Evolutionary conservation across 2,888 invertebrate genomes (phyloP).

Genomic region (Cataglyphis cursor): DNA sequence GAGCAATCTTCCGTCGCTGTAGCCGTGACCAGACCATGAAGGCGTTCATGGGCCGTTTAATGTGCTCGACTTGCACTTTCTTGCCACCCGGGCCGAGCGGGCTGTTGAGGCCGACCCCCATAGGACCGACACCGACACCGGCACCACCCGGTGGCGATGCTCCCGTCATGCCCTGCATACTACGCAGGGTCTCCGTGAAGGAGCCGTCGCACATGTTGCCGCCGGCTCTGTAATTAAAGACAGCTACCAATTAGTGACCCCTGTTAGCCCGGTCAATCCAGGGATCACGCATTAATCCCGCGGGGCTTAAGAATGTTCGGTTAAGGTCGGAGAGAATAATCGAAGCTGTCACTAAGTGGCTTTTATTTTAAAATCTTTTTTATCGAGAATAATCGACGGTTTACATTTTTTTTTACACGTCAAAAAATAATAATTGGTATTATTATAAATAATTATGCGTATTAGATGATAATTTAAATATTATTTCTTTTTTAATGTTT

Average conservation of each 20-base stretch:
- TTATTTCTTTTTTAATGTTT: background rate
- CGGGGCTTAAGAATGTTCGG: background rate
- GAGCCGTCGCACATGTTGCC: conserved; percentile 92
- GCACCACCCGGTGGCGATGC: conserved; percentile 87
- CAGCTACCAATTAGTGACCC: conserved; percentile 69
- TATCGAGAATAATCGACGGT: background rate
- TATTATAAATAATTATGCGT: too few relatives aligned
- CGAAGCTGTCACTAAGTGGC: background rate
- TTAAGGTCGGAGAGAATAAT: background rate
- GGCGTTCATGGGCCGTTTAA: conserved; percentile 99
- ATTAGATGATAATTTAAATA: background rate
- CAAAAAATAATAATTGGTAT: background rate
- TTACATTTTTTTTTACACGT: background rate
- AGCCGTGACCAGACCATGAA: conserved; percentile 99
- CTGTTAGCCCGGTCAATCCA: background rate
- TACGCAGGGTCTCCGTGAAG: conserved; percentile 89
- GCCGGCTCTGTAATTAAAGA: conserved; percentile 89
- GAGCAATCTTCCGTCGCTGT: conserved; percentile 97
- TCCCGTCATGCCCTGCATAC: conserved; percentile 88
- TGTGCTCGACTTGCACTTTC: conserved; percentile 93
- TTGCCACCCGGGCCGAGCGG: conserved; percentile 87
- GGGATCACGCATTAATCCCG: background rate
- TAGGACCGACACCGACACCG: conserved; percentile 88
- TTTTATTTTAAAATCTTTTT: background rate
- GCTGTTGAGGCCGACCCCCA: conserved; percentile 87